These are phyloP conservation scores for Pocillopora damicornis DNA, from an alignment of 64 coral and sea anemone genomes.

Conservation along the genomic window DNA sequence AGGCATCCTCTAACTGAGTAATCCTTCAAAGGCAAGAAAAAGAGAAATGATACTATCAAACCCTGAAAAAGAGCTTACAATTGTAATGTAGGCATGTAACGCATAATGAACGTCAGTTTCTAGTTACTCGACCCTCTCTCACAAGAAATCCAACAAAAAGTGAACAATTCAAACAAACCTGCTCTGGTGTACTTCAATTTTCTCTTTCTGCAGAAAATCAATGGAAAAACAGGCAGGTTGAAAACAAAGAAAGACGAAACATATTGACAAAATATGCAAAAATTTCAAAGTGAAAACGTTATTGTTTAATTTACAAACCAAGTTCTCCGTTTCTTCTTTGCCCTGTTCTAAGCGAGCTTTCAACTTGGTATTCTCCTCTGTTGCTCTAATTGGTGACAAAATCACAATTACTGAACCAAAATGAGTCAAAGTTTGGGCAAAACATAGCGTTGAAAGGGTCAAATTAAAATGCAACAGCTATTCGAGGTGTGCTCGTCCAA, in stretches of 20 bases:
- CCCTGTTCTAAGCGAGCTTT: slow-evolving; percentile 62
- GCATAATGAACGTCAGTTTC: no score
- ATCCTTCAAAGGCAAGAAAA: slow-evolving; percentile 36
- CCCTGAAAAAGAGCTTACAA: not conserved
- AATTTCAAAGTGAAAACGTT: not conserved
- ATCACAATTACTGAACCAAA: no score
- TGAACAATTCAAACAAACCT: slow-evolving; percentile 44
- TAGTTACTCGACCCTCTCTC: no score
- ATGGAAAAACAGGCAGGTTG: not conserved
- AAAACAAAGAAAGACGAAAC: not conserved
- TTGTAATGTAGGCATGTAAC: no score
- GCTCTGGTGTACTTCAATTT: slow-evolving; percentile 65
- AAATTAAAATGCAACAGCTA: no score
- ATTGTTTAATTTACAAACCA: slow-evolving; percentile 31
- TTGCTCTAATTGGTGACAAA: slow-evolving; percentile 39
- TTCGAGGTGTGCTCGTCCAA: no score
- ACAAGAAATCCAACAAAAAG: not conserved
- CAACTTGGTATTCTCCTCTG: slow-evolving; percentile 68
- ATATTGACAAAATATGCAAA: not conserved
- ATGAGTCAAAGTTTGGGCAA: no score
- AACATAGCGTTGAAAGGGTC: no score
- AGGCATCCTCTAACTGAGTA: slow-evolving; percentile 69
- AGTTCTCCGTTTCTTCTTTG: slow-evolving; percentile 69
- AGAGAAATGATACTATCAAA: not conserved
- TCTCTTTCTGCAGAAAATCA: slow-evolving; percentile 66